Evolutionary conservation across 2,797 vertebrate genomes (phyloP), one percentile per base, ranked within the genome.

Genomic region (Stomatorhinus walkeri): DNA sequence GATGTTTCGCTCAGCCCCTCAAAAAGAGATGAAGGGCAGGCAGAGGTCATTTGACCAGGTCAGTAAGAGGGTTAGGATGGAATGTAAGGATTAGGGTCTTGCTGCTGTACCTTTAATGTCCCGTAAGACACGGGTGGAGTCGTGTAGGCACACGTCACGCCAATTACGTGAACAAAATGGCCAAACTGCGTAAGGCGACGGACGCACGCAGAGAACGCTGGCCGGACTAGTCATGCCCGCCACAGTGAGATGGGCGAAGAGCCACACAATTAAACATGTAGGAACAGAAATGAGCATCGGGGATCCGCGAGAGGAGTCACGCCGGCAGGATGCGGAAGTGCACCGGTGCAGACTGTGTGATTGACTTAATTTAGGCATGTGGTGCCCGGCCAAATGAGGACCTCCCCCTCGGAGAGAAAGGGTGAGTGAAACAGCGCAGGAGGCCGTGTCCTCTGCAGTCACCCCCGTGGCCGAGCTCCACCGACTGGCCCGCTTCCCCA

Each of bases 391-490:
- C 43, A 68, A 88, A 89, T 84, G 56, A 87, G 76, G 72, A 87
- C 79, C 86, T 51, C 40, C 40, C 40, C 9, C 36, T 16, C 4
- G 24, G 5, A 59, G 36, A 46, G 36, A 87, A 76, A 76, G 49
- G 24, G n/a, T 81, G 72, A 87, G 22, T 83, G 85, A 89, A 84
- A 89, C 85, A 24, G 28, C 6, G 49, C 81, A 40, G 86, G 86
- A n/a, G 68, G n/a, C 51, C 14, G 2, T n/a, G 5, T 28, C 12
- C 52, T 9, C 61, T 76, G 88, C 40, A n/a, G 68, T 48, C 43
- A 51, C 46, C 48, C 22, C 14, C 28, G 46, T 6, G 8, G 12
- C 40, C 9, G 14, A 6, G 32, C 32, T 28, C n/a, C 24, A 64
- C 46, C 32, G 32, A 12, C 40, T 10, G 6, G 16, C 46, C 52